Base-by-base conservation (phyloP, 2,797 vertebrate genomes). In the Ctenosaura bakeri region DNA sequence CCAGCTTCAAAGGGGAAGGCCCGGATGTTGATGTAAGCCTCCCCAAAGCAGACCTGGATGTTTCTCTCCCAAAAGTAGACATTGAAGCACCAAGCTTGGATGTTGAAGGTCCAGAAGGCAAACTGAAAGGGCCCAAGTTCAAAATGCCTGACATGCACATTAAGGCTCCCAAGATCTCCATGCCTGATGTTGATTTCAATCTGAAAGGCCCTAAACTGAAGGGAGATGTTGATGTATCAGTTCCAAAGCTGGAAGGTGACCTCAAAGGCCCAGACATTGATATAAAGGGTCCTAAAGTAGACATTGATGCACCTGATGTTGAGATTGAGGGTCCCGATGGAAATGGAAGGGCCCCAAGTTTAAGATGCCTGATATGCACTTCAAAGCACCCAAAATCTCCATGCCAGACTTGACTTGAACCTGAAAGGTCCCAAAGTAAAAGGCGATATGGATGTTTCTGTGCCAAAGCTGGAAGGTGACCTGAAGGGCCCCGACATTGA, bases 341-440 rank as follows among this genome's bases (percentile, higher is more conserved):
- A 6, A 96, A 97, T 22, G 97, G 91, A 97, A 97, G 6, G 96
- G 96, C 91, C 94, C 96, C 50, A 97, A 96, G 38, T 95, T 97
- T 88, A 97, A 97, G 56, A 96, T 97, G 95, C 96, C 97, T 38
- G 95, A 97, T 0, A 95, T 97, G 9, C 95, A 96, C 0, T 5
- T 96, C 0, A 97, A 96, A 54, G 90, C 84, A 3, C 84, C 84
- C 2, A 74, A 86, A 32, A 56, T 85, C 22, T 74, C 84, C 1
- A 85, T 85, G 84, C 84, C 84, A 3, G 84, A 85, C 0, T 0
- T 85, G 84, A 85, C 16, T 8, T 85, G 50, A 74, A 85, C 20
- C 22, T 85, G 0, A 96, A 97, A 26, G 95, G 96, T 0, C 94
- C 96, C 0, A 96, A 97, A 16, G 7, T 97, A 85, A 91, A 95